A percentile compares a stretch with the other conserved stretches of the same genome.
Conservation (phyloP, 2,113 vertebrate species). For the Gnathonemus echidnorhynchus region DNA sequence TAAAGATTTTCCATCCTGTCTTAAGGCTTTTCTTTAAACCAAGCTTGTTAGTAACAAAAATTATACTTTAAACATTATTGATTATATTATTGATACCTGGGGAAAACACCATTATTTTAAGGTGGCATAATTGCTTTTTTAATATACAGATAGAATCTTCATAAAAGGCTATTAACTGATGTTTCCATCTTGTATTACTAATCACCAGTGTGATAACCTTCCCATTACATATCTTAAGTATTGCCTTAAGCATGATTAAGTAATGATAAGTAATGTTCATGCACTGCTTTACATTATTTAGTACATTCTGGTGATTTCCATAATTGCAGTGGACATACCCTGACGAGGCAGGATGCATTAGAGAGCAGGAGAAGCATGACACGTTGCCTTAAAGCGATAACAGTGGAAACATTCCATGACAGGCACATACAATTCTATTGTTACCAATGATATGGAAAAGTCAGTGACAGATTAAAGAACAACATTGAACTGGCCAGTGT, state of each 20-base stretch:
- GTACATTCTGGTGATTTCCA: conserved; percentile 47
- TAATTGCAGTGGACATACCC: conserved; percentile 48
- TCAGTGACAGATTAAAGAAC: neutral
- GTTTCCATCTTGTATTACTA: conserved; percentile 59
- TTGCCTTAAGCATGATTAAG: conserved; percentile 43
- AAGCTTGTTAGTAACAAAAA: neutral
- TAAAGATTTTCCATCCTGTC: neutral
- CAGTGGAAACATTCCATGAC: conserved; percentile 37
- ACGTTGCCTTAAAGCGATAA: conserved; percentile 32
- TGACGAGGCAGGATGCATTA: conserved; percentile 45
- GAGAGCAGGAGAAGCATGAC: conserved; percentile 36
- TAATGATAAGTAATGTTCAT: conserved; percentile 45
- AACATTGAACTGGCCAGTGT: neutral
- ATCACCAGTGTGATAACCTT: conserved; percentile 56
- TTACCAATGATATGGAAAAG: neutral
- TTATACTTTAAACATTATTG: neutral
- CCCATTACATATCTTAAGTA: conserved; percentile 51
- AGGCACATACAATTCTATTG: conserved; percentile 3
- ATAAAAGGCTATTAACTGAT: conserved; percentile 51
- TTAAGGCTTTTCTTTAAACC: neutral
- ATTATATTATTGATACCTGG: neutral
- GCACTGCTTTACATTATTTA: conserved; percentile 49
- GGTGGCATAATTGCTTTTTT: neutral
- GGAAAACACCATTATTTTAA: neutral
- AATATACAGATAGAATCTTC: conserved; percentile 46